Evolutionary conservation across 2,113 vertebrate species (phyloP).

Genomic region (Excalfactoria chinensis): DNA sequence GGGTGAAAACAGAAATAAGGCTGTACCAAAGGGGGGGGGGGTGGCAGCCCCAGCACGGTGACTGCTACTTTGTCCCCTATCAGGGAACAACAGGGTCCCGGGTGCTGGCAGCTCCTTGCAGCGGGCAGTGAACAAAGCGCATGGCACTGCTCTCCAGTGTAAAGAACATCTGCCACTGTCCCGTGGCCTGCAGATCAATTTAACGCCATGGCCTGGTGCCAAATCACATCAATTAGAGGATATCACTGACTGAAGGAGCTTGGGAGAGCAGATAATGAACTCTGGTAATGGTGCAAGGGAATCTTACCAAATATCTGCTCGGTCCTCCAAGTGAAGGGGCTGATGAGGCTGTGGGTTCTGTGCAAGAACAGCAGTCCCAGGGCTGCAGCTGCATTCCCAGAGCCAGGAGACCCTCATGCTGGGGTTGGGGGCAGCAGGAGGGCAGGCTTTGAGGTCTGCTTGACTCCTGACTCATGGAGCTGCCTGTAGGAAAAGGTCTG

Average conservation of each 20-base stretch:
- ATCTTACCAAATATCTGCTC: conserved; percentile 64
- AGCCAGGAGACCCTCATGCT: background rate
- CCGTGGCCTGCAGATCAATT: conserved; percentile 52
- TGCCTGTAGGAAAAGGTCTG: background rate
- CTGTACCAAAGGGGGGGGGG: background rate
- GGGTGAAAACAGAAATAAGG: background rate
- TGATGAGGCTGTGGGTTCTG: background rate
- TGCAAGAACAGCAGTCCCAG: background rate
- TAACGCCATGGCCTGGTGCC: conserved; percentile 48
- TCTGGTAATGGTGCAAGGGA: conserved; percentile 15
- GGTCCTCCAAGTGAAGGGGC: conserved; percentile 32
- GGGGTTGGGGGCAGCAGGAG: background rate
- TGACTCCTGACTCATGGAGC: background rate
- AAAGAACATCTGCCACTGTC: too few species aligned
- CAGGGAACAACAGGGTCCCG: background rate
- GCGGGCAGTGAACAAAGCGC: background rate
- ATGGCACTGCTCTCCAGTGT: background rate
- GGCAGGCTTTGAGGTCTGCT: background rate
- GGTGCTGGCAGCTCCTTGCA: background rate
- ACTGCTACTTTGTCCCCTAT: background rate
- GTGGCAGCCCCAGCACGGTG: background rate
- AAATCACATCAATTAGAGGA: conserved; percentile 60
- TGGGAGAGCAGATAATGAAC: conserved; percentile 57
- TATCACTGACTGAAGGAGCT: conserved; percentile 55
- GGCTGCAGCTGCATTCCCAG: background rate